Base-by-base conservation (phyloP, 2,888 invertebrate genomes). In the Phymatocera aterrima region DNA sequence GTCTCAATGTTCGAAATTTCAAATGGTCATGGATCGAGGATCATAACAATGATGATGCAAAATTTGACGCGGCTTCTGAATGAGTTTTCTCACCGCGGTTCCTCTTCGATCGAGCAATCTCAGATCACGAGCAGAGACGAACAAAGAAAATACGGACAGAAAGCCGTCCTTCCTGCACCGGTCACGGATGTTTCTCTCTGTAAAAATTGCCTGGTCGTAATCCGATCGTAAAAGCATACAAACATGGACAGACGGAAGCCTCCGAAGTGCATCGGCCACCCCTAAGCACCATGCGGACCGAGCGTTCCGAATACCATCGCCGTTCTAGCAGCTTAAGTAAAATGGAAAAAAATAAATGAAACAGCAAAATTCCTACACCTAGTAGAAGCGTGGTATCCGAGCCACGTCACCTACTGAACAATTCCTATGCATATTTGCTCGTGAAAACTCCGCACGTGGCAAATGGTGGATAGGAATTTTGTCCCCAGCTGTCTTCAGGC, bases 401-500 rank as follows among this genome's bases (percentile, higher is more conserved):
- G 24, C 57, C 57, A 57, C 28, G 18, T 57, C 57, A 57, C 57
- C 57, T 28, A 4, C 28, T 3, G 12, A 57, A 57, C 57, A 57
- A 57, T 57, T 57, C 57, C 57, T 57, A 57, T 57, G 57, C 57
- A 57, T 57, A 57, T 57, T 57, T 57, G 57, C 57, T 2, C 28
- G 28, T 28, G 15, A 28, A 57, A 57, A 21, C 12, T 4, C 57
- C 28, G 28, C 57, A 57, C 57, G 40, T 57, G 24, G 57, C 28
- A 28, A 57, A 28, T 28, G 28, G 12, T 15, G 57, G 28, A 15
- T 57, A 28, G 43, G 65, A 43, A 43, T 43, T 18, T 68, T 68
- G 43, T 43, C 24, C 65, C 70, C 51, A 48, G 48, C 51, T 51
- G 70, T 70, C 70, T 70, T 43, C 31, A 31, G 51, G 70, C 48